Evolutionary conservation across 2,113 vertebrate genomes (phyloP), one percentile per base, ranked within the genome.

Genomic region (Macquaria australasica): DNA sequence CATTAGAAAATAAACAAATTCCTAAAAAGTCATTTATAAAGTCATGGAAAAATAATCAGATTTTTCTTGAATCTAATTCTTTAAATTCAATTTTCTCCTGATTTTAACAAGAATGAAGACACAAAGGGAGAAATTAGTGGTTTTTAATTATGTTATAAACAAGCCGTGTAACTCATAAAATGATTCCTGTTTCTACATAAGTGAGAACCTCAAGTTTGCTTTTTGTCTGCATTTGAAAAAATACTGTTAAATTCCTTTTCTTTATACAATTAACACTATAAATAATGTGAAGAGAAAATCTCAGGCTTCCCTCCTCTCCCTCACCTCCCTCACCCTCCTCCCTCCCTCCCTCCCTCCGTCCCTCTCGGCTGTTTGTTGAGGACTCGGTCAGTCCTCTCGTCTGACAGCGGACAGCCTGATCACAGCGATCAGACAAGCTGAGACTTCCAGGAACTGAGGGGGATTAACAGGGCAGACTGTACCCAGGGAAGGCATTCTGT

Each of bases 391-490:
- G 73, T 78, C 74, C 68, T 56, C 75, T 69, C 28, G 21, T 73
- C 43, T 37, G 28, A 25, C 39, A 18, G n/a, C 12, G 3, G 60
- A 25, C 60, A 6, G 45, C 31, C 48, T 51, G 82, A 63, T 69
- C 74, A 11, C 79, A 64, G 70, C 23, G 4, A 45, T 43, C 84
- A 51, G 55, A 25, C 41, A 5, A 37, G 45, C 86, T 84, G 59
- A 81, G 7, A 41, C 66, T 86, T 88, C 53, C 87, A 77, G 77
- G 78, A 87, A 41, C 43, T 43, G 60, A 64, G 8, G 18, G 78
- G 75, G 81, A 83, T 85, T 79, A 87, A 16, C 53, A 1, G 41
- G 1, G 20, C 77, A 0, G 68, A 11, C 66, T 55, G 67, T 55
- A 41, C 72, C 81, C 86, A 43, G 87, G 51, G 48, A 86, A 4